Evolutionary conservation across 2,797 vertebrate species (phyloP).

Genomic region (Halcyon badia): DNA sequence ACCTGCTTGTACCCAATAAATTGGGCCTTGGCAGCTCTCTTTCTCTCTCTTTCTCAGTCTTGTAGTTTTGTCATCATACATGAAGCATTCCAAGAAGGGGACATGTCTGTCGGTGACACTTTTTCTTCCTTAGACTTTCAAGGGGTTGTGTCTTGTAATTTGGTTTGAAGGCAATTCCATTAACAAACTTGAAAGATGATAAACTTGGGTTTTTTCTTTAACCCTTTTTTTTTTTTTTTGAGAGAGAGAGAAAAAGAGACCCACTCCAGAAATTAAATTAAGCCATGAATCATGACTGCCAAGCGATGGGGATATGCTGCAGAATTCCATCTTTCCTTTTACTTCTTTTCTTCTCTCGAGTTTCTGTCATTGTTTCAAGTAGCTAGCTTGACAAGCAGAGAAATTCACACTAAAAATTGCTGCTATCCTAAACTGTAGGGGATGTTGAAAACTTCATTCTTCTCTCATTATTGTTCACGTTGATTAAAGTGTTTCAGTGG

Average conservation of each 20-base stretch:
- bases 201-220: conserved; percentile 28
- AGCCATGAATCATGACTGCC: background rate
- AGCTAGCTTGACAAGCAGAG: conserved; percentile 31
- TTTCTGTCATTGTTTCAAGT: background rate
- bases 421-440: conserved; percentile 50
- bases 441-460: background rate
- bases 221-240: background rate
- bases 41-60: background rate
- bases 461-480: background rate
- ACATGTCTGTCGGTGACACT: background rate
- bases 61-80: background rate
- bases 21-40: background rate
- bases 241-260: conserved; percentile 22
- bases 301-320: conserved; percentile 27
- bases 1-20: background rate
- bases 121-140: conserved; percentile 2
- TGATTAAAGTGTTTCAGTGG: background rate
- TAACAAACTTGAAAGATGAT: conserved; percentile 50
- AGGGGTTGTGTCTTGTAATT: background rate
- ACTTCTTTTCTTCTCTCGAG: background rate
- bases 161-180: conserved; percentile 51
- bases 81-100: conserved; percentile 19
- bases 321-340: background rate
- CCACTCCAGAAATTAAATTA: background rate
- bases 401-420: conserved; percentile 64